phyloP scores from a whole-genome alignment of 2,888 invertebrate species.

The Lasioglossum pauxillum region DNA sequence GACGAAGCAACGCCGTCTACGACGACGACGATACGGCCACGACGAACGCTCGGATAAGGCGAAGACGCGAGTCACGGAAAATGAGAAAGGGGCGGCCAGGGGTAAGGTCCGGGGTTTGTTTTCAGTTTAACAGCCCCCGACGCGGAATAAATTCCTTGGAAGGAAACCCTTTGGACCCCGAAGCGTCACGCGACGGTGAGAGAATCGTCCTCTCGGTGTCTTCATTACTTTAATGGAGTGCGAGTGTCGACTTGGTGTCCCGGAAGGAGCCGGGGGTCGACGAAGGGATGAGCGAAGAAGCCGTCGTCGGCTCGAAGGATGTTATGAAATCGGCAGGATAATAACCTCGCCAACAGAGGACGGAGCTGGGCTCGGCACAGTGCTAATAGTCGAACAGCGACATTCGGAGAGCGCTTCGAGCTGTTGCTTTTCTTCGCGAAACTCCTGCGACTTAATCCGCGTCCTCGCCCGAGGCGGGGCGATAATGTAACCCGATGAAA shows the following conservation, averaged over 20 bases:
- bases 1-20: slow-evolving; percentile 50
- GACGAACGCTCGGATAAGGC: slow-evolving; percentile 61
- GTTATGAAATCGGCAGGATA: slow-evolving; percentile 79
- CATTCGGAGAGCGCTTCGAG: slow-evolving; percentile 56
- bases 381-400: slow-evolving; percentile 66
- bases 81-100: slow-evolving; percentile 56
- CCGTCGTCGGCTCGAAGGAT: slow-evolving; percentile 74
- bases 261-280: slow-evolving; percentile 54
- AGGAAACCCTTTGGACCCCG: slow-evolving; percentile 78
- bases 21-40: slow-evolving; percentile 24
- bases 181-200: slow-evolving; percentile 61
- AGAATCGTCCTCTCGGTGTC: slow-evolving; percentile 74
- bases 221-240: slow-evolving; percentile 84
- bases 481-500: slow-evolving; percentile 55
- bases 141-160: slow-evolving; percentile 81
- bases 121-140: slow-evolving; percentile 79
- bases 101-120: slow-evolving; percentile 74
- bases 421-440: slow-evolving; percentile 60
- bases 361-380: slow-evolving; percentile 25
- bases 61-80: slow-evolving; percentile 62
- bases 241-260: slow-evolving; percentile 58
- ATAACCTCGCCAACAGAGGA: slow-evolving; percentile 67
- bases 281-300: slow-evolving; percentile 42
- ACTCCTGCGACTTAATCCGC: slow-evolving; percentile 58
- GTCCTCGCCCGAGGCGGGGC: slow-evolving; percentile 19